A percentile compares a stretch with the other conserved stretches of the same genome.
phyloP scores from a whole-genome alignment of 2,113 vertebrate genomes.

The Dromaius novaehollandiae region DNA sequence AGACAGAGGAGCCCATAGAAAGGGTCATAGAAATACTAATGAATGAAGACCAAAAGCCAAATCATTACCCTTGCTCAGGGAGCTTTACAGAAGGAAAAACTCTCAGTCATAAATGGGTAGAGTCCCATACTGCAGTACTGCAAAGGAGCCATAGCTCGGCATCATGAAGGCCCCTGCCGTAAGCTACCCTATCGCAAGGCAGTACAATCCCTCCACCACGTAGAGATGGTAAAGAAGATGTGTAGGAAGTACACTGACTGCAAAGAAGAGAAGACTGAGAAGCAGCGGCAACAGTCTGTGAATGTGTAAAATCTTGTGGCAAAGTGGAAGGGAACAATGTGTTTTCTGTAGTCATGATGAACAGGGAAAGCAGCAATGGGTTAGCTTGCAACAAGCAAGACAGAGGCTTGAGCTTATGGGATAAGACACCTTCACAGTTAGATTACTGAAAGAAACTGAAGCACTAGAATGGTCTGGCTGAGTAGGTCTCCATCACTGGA shows the following conservation, averaged over 20 bases:
- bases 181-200: neutral
- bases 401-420: neutral
- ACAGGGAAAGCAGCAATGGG: neutral
- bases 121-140: neutral
- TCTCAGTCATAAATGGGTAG: neutral
- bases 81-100: neutral
- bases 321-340: neutral
- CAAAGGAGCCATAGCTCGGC: neutral
- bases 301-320: rapidly evolving
- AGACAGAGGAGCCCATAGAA: neutral
- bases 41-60: neutral
- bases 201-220: rapidly evolving
- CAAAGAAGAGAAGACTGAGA: neutral
- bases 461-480: too few species aligned
- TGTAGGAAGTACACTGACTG: neutral
- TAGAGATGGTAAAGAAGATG: neutral
- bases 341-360: neutral
- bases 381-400: neutral
- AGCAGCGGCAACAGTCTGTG: neutral
- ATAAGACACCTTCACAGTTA: neutral
- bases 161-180: neutral
- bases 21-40: neutral
- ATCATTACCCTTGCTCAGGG: neutral
- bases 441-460: neutral
- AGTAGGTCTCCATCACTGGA: neutral